These are phyloP conservation scores for Rutilus rutilus DNA, from an alignment of 2,113 vertebrate species.

Conservation along the genomic window DNA sequence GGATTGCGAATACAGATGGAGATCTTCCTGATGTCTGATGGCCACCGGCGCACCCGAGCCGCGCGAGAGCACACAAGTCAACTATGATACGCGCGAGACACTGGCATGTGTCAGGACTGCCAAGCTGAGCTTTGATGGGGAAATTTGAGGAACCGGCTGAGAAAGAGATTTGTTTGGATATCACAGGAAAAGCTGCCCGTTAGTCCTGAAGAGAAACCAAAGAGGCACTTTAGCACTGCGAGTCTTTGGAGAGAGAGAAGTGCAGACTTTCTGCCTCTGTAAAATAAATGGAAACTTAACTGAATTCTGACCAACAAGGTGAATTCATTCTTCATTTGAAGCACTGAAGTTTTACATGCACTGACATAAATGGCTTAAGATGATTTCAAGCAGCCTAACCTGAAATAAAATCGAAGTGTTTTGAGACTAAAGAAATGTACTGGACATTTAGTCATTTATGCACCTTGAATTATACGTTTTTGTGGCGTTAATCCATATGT, in stretches of 20 bases:
- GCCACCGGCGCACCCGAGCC: constrained; percentile 7
- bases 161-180: constrained; percentile 34
- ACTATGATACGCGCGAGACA: neutral
- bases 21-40: neutral
- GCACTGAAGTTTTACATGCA: neutral
- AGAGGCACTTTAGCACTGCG: neutral
- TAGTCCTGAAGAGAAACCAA: constrained; percentile 60
- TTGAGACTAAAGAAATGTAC: neutral
- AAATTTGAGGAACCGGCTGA: constrained; percentile 13
- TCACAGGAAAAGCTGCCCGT: constrained; percentile 45
- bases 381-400: neutral
- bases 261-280: constrained; percentile 22
- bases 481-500: no score
- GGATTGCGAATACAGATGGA: constrained; percentile 39
- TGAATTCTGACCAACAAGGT: neutral
- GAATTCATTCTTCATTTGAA: neutral
- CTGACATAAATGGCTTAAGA: neutral
- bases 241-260: constrained; percentile 25
- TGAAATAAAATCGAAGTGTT: neutral
- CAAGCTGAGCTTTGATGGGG: neutral
- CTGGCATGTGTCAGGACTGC: neutral
- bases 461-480: neutral
- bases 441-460: neutral
- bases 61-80: neutral
- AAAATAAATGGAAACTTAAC: neutral